A percentile compares a stretch with the other conserved stretches of the same genome.
Evolutionary conservation across 35 echinoderm and acorn worm species (phyloP).

Genomic region (Heliocidaris tuberculata): DNA sequence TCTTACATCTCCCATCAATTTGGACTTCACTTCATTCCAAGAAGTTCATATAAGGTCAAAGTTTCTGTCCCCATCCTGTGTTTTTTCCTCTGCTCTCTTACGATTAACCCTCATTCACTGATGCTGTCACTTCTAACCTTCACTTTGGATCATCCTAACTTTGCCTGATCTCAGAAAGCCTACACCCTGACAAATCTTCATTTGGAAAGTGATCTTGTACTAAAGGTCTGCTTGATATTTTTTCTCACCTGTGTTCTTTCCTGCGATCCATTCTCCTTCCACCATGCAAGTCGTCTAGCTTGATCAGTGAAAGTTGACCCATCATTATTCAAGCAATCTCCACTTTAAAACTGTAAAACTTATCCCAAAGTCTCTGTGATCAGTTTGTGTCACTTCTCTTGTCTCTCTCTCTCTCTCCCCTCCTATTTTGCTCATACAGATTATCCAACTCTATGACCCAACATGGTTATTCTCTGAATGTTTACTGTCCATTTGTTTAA

Average conservation of each 20-base stretch:
- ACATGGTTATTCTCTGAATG: no score
- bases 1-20: no score
- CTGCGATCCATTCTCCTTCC: not conserved
- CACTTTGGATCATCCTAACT: not conserved
- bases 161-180: not conserved
- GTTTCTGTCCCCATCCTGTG: not conserved
- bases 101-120: not conserved
- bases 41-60: not conserved
- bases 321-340: not conserved
- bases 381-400: no score
- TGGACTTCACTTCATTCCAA: not conserved
- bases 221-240: not conserved
- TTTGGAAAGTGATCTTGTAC: not conserved
- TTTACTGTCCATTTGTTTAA: no score
- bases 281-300: not conserved
- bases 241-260: not conserved
- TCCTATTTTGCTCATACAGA: no score
- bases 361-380: no score
- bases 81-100: not conserved
- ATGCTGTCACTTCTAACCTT: not conserved
- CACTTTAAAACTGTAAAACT: no score
- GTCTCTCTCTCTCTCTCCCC: no score
- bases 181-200: not conserved
- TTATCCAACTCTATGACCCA: no score
- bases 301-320: not conserved